Base-by-base conservation (phyloP, 2,888 invertebrate genomes). In the Yponomeuta cagnagella region DNA sequence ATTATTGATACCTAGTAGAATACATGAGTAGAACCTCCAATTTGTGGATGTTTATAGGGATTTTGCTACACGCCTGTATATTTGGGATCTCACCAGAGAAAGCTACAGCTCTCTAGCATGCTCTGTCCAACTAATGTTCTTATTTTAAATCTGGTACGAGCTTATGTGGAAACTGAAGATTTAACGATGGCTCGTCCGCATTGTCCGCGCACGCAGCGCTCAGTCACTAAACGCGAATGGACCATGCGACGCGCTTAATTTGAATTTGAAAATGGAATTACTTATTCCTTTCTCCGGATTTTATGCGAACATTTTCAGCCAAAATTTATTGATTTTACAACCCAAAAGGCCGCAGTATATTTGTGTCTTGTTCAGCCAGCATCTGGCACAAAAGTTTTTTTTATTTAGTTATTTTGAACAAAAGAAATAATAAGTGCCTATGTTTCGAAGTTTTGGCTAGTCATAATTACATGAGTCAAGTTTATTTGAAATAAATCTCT, bases 151-250 rank as follows among this genome's bases (percentile, higher is more conserved):
- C 83, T 84, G 86, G 80, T 81, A 82, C 81, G 82, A 79, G 81
- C 89, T 90, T 89, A 89, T 86, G 80, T 87, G 89, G 89, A 90
- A 89, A 89, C 84, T 81, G 79, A 82, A 84, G 85, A 87, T 85
- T 91, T 90, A 87, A 91, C 89, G 89, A 90, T 84, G 84, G 78
- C 83, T 87, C 89, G 88, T 48, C 90, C 81, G 85, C 78, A 90
- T 90, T 90, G 90, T 89, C 89, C 89, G 82, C 79, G 81, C 89
- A 90, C 90, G 90, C 80, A 86, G 83, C 81, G 79, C 79, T 81
- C 79, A 78, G 81, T 80, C 80, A 81, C 79, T 83, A 79, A 80
- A 84, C 83, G 83, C 52, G 15, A 58, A 58, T 58, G 52, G 52
- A 15, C 52, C 52, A 58, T 58, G 52, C 15, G 52, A 58, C 52